Evolutionary conservation across 2,888 invertebrate genomes (phyloP).

Genomic region (Ctenicera cuprea): DNA sequence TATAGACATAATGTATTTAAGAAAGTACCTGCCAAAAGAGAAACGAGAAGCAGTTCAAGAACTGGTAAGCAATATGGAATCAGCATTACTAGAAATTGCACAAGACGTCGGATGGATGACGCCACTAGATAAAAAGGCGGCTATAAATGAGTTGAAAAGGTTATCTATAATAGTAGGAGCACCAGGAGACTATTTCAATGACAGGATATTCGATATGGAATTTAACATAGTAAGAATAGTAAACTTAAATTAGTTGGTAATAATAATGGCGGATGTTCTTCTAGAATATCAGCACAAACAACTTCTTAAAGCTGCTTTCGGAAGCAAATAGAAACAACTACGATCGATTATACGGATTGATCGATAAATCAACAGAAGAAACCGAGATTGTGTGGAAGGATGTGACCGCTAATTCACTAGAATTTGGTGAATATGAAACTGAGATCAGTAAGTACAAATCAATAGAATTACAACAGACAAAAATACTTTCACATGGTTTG

Average conservation of each 20-base stretch:
- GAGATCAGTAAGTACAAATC: conserved; percentile 26
- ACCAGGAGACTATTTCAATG: conserved; percentile 42
- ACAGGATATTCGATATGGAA: conserved; percentile 40
- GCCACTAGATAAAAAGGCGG: conserved; percentile 39
- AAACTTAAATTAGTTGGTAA: background rate
- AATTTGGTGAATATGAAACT: conserved; percentile 1
- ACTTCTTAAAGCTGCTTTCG: conserved; percentile 27
- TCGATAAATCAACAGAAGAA: conserved; percentile 11
- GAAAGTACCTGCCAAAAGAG: conserved; percentile 55
- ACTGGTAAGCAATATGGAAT: conserved; percentile 31
- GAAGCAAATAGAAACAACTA: conserved; percentile 24
- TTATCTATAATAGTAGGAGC: conserved; percentile 36
- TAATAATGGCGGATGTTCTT: background rate
- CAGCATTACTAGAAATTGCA: conserved; percentile 17
- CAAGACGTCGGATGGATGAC: conserved; percentile 41
- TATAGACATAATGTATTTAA: conserved; percentile 62
- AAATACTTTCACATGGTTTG: too few species aligned
- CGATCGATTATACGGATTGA: conserved; percentile 6
- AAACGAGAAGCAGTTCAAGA: conserved; percentile 21
- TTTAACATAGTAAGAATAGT: conserved; percentile 27
- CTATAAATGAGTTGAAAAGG: conserved; percentile 23
- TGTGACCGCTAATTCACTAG: background rate
- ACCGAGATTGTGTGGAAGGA: conserved; percentile 29
- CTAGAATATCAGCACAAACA: conserved; percentile 12
- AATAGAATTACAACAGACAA: too few species aligned